A percentile compares a stretch with the other conserved stretches of the same genome.
phyloP scores from a whole-genome alignment of 2,888 invertebrate genomes.

The Lycaena phlaeas region DNA sequence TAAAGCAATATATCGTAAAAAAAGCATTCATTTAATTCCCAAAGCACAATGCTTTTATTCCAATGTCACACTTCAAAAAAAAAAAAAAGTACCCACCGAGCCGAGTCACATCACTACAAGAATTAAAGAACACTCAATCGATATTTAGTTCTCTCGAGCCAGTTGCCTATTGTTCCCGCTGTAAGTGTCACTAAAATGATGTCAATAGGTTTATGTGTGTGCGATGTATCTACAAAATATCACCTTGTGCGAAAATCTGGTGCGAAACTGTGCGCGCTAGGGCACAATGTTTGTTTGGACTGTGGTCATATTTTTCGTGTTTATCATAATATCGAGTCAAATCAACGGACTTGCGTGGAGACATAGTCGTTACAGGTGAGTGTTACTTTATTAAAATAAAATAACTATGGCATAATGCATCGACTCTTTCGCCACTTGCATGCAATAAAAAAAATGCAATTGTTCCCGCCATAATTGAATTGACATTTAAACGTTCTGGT shows the following conservation, averaged over 20 bases:
- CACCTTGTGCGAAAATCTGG: background rate
- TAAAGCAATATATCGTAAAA: too few species aligned
- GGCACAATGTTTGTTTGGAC: constrained; percentile 16
- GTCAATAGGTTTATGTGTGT: constrained; percentile 11
- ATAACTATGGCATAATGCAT: too few species aligned
- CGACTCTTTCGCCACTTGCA: too few species aligned
- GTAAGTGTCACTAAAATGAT: constrained; percentile 17
- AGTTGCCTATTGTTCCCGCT: constrained; percentile 14
- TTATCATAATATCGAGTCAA: constrained; percentile 15
- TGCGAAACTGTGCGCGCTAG: constrained; percentile 3
- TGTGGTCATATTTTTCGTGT: constrained; percentile 15
- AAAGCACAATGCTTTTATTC: too few species aligned
- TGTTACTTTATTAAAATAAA: background rate
- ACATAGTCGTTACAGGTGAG: constrained; percentile 16
- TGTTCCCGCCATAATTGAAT: too few species aligned
- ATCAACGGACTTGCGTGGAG: constrained; percentile 19
- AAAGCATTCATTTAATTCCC: too few species aligned
- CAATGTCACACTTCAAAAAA: too few species aligned
- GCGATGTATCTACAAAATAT: constrained; percentile 4
- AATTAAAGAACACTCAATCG: background rate
- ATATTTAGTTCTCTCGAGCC: constrained; percentile 8
- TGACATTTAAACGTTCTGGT: too few species aligned
- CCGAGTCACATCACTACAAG: background rate
- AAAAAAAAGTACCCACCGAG: background rate
- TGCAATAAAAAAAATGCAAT: too few species aligned